Evolutionary conservation across 2,888 invertebrate genomes (phyloP).

Genomic region (Chironomus tentans): DNA sequence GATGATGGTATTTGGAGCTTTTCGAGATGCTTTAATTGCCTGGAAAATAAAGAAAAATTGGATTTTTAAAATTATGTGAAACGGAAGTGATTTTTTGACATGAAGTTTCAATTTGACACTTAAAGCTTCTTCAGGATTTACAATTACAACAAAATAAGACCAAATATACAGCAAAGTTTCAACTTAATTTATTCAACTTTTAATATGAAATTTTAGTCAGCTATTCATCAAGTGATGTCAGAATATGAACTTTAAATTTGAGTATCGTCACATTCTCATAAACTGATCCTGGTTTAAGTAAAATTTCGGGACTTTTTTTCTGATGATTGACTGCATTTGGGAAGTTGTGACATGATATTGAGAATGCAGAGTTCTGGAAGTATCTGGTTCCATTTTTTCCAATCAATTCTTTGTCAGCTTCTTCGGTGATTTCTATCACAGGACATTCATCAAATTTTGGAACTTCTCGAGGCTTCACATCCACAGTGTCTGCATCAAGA

Average conservation of each 20-base stretch:
- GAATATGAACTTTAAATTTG: constrained; percentile 6
- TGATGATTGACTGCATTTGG: constrained; percentile 10
- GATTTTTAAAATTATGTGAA: too few relatives aligned
- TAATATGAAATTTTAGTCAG: too few relatives aligned
- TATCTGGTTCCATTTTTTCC: background rate
- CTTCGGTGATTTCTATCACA: background rate
- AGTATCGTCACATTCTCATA: background rate
- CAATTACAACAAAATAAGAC: too few relatives aligned
- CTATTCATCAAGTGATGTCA: too few relatives aligned
- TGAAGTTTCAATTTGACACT: too few relatives aligned
- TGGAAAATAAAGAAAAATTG: background rate
- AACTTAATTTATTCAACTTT: too few relatives aligned
- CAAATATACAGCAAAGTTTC: too few relatives aligned
- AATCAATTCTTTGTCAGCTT: background rate
- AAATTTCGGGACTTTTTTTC: background rate
- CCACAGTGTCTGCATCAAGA: background rate
- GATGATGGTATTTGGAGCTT: background rate
- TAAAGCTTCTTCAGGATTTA: too few relatives aligned
- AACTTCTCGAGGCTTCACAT: background rate
- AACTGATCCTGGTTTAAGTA: background rate
- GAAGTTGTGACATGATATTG: constrained; percentile 13
- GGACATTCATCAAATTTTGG: background rate
- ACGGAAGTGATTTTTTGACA: too few relatives aligned
- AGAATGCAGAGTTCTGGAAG: background rate
- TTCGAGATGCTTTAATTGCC: background rate